Evolutionary conservation across 1,140 invertebrate genomes (phyloP), one percentile per base, ranked within the genome.

Genomic region (Acromyrmex echinatior): DNA sequence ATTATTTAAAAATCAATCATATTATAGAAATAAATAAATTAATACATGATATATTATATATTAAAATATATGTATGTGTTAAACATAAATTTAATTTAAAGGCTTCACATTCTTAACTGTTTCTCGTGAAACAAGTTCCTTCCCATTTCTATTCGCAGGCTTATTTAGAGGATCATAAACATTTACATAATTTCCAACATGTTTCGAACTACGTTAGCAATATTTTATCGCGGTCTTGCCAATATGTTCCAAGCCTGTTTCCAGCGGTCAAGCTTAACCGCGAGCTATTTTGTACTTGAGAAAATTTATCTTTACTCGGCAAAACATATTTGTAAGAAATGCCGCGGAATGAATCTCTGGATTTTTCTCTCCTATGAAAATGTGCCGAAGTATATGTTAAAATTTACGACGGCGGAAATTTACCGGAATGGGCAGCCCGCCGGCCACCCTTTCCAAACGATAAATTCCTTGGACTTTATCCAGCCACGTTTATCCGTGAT

Each of bases 391-490:
- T 80, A 65, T 58, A 70, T 53, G 62, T 0, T 12, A 25, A 82
- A 85, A 91, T 91, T 91, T 91, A 91, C 70, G 80, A 76, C 86
- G 31, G 89, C 62, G 74, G 82, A 66, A 90, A 88, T 90, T 87
- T 79, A 91, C 81, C 66, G 76, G 80, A 74, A 82, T 74, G 80
- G 7, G 9, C 21, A 18, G 71, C 7, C 28, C 51, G 66, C 56
- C 84, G 45, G 80, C 66, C 62, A 82, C 58, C 65, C 81, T 62
- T 91, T 91, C 87, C 88, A n/a, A 87, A 87, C 90, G 87, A 91
- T 91, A 91, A 91, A 91, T 91, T 91, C 86, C 88, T 91, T 91
- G 90, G 90, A 89, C 85, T 66, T 87, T 86, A 91, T 91, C 90
- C 90, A 91, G 90, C 87, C 63, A 58, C 77, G 88, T 89, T 91